Conservation (phyloP, 2,797 vertebrate genomes). For the Bovichtus diacanthus region DNA sequence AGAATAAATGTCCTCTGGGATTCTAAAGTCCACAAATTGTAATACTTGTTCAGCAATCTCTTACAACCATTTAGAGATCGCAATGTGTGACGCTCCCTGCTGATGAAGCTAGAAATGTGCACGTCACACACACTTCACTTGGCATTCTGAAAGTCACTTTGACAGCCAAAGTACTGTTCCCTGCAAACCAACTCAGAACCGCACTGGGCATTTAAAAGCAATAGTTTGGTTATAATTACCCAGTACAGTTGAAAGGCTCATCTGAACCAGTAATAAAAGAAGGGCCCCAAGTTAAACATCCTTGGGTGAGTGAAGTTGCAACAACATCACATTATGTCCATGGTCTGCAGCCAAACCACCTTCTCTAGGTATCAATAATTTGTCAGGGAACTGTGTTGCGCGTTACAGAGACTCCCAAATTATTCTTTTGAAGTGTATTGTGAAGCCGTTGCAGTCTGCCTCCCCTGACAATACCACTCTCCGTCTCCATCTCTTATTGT, state of each 20-base stretch:
- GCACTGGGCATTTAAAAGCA: constrained; percentile 66
- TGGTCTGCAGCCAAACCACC: constrained; percentile 53
- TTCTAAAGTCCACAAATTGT: constrained; percentile 33
- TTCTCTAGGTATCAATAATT: constrained; percentile 67
- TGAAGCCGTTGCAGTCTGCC: constrained; percentile 40
- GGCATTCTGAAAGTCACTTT: constrained; percentile 38
- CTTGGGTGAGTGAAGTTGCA: constrained; percentile 42
- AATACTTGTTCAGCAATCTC: constrained; percentile 25
- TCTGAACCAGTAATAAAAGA: constrained; percentile 43
- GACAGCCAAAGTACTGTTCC: constrained; percentile 36
- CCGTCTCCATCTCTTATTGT: constrained; percentile 64
- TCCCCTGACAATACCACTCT: constrained; percentile 55
- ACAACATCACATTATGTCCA: constrained; percentile 51
- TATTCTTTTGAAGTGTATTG: constrained; percentile 70
- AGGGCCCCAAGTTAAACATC: constrained; percentile 50
- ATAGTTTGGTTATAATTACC: constrained; percentile 63
- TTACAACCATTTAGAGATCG: constrained; percentile 37
- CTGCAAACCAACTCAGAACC: constrained; percentile 62
- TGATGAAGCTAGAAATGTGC: constrained; percentile 39
- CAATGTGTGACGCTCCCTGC: constrained; percentile 6
- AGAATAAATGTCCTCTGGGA: constrained; percentile 26
- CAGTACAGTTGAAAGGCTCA: constrained; percentile 42
- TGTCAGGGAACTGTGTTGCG: constrained; percentile 49
- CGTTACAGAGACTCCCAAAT: constrained; percentile 53
- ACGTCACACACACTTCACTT: constrained; percentile 31